A percentile compares a stretch with the other conserved stretches of the same genome.
phyloP scores from a whole-genome alignment of 2,888 invertebrate species.

The Tethea ocularis region DNA sequence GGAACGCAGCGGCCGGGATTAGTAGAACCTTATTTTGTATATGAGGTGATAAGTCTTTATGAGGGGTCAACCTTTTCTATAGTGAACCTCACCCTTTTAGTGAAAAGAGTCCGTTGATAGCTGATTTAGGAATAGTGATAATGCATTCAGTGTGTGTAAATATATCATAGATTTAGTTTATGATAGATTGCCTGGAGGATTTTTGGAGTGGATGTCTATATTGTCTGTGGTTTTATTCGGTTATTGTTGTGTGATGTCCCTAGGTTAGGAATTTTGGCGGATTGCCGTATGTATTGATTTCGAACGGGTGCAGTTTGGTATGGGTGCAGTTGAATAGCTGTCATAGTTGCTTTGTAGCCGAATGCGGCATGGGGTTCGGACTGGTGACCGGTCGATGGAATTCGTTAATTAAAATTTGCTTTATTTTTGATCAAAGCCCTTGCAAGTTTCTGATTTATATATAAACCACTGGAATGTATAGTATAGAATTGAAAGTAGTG shows the following conservation, averaged over 20 bases:
- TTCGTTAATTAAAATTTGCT: constrained; percentile 65
- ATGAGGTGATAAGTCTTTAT: constrained; percentile 84
- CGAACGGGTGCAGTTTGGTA: constrained; percentile 30
- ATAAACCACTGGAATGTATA: not conserved
- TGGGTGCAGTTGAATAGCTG: constrained; percentile 53
- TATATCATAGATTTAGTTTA: constrained; percentile 80
- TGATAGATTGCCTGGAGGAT: constrained; percentile 73
- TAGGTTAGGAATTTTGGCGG: constrained; percentile 53
- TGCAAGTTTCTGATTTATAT: constrained; percentile 13
- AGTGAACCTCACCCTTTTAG: constrained; percentile 82
- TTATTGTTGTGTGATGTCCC: constrained; percentile 30
- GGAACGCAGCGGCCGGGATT: constrained; percentile 58
- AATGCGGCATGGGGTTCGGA: constrained; percentile 39
- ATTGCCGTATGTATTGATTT: constrained; percentile 40
- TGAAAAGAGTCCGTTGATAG: constrained; percentile 84
- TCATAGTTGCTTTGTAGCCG: constrained; percentile 65
- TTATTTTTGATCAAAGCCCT: constrained; percentile 48
- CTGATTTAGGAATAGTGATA: constrained; percentile 83
- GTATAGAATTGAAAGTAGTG: too few relatives aligned
- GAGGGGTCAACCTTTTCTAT: constrained; percentile 84
- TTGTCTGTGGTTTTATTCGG: constrained; percentile 33
- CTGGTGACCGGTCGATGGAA: constrained; percentile 52
- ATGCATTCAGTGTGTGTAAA: constrained; percentile 81
- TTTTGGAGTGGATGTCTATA: constrained; percentile 35
- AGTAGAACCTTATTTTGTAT: constrained; percentile 83